Base-by-base conservation (phyloP, 2,113 vertebrate genomes). In the Agapornis roseicollis region DNA sequence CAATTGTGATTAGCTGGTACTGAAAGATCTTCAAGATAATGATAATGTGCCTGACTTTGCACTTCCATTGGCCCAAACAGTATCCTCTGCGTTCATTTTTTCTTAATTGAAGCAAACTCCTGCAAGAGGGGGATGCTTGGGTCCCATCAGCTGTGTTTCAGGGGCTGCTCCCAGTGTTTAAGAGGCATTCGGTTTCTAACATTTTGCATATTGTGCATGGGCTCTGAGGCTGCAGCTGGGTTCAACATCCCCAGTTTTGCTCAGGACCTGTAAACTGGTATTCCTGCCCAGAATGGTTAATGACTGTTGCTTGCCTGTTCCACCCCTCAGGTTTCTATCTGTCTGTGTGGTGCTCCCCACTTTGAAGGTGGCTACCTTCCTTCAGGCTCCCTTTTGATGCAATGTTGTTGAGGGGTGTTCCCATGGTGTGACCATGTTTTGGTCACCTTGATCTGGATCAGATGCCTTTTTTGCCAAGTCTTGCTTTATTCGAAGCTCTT, bases 31-130 rank as follows among this genome's bases (percentile, higher is more conserved):
- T 83, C 55, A 65, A 69, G 35, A 4, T 27, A 20, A 33, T 0
- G 0, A 4, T 29, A 29, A 35, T 0, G 0, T 44, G 24, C 10
- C 52, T 65, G 82, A 22, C 39, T 69, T 61, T 35, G 35, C 28
- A 12, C 33, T 80, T 77, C 41, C 3, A 1, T 79, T 61, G 61
- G 10, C 56, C 88, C 53, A 13, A 9, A 47, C 0, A 3, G 50
- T 41, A 37, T 56, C 28, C 24, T 44, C 24, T 14, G 14, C 27
- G 29, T 60, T 66, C 11, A 5, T 2, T 13, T 1, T 4, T 69
- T 50, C 53, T 79, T 37, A 16, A 29, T 44, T 60, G 63, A n/a
- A 68, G 52, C 3, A 70, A 72, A 70, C 29, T 73, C 18, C 41
- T 61, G 46, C 55, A 58, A 41, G 33, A 66, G 10, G 18, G 20